These are phyloP conservation scores for Drosophila picticornis DNA, from an alignment of 2,888 invertebrate genomes.

Conservation along the genomic window DNA sequence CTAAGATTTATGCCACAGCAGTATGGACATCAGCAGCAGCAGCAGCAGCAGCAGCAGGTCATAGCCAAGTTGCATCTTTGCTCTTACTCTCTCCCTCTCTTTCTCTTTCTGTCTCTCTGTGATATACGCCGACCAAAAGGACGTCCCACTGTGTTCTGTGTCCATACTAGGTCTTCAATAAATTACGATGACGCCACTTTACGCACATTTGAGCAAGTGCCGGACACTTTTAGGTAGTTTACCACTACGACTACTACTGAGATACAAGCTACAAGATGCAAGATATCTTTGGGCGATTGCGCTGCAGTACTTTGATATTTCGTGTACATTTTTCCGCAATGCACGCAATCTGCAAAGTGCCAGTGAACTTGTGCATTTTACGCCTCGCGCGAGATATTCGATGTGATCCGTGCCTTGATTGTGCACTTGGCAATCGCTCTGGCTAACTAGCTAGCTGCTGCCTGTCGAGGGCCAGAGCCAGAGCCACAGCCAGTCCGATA, in stretches of 20 bases:
- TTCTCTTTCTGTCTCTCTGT: conserved; percentile 6
- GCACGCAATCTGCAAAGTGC: conserved; percentile 78
- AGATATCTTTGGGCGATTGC: conserved; percentile 66
- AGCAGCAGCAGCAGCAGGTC: conserved; percentile 30
- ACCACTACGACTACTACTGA: conserved; percentile 21
- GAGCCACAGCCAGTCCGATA: conserved; percentile 7
- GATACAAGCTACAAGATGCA: conserved; percentile 65
- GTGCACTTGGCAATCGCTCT: conserved; percentile 18
- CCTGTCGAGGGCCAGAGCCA: not conserved
- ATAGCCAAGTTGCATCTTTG: conserved; percentile 24
- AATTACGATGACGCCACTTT: conserved; percentile 82
- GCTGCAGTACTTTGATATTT: conserved; percentile 66
- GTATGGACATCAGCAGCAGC: conserved; percentile 13
- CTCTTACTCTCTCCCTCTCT: conserved; percentile 2
- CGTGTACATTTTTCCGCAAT: conserved; percentile 11
- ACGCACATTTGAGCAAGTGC: conserved; percentile 81
- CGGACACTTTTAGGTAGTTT: conserved; percentile 79
- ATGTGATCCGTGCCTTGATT: conserved; percentile 27
- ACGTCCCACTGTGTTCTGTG: conserved; percentile 74
- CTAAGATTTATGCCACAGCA: conserved; percentile 77
- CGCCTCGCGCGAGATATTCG: conserved; percentile 61
- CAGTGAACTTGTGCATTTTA: conserved; percentile 72
- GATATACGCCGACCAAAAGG: conserved; percentile 66
- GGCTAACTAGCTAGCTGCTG: conserved; percentile 2
- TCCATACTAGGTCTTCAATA: conserved; percentile 77